Evolutionary conservation across 2,113 vertebrate species (phyloP), one percentile per base, ranked within the genome.

Genomic region (Cyprinodon brontotheroides): DNA sequence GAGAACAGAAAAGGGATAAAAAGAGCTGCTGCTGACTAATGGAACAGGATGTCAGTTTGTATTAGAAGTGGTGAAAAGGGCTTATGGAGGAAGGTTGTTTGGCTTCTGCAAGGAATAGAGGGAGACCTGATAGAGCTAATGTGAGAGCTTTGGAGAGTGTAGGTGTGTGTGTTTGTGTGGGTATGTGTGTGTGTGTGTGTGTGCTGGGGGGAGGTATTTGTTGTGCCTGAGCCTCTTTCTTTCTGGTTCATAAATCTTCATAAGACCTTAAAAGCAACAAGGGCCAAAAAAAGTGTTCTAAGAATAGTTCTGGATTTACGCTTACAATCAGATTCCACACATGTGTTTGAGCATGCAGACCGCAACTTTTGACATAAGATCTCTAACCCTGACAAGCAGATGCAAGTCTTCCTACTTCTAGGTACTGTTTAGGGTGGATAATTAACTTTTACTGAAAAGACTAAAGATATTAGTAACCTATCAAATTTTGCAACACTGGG

Each of bases 181-280:
- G 29, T 29, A 29, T 29, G 29, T 41, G 41, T 41, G 41, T 41
- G 4, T 4, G n/a, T n/a, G 3, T 14, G 15, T 5, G 1, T 12
- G 11, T 3, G 59, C 3, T 22, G n/a, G 36, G n/a, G n/a, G 62
- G 70, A 76, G 65, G 84, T 81, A 88, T 82, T 84, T 83, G 72
- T 76, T 65, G 87, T 65, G 79, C 73, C 79, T 65, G 39, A 48
- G 74, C 70, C 76, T 59, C 66, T 78, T 45, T 65, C 53, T 75
- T 66, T 72, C 80, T 85, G 83, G 89, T 87, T 84, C 78, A 12
- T 89, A 91, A 92, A 89, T 85, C 78, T 85, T 70, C 61, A 67
- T 84, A 79, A 89, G 86, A 70, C 74, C 84, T 80, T 65, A 62
- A 75, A 86, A 87, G 86, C 83, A 80, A 72, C 84, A 82, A 61